Evolutionary conservation across 1,140 invertebrate genomes (phyloP).

Genomic region (Rhysida immarginata): DNA sequence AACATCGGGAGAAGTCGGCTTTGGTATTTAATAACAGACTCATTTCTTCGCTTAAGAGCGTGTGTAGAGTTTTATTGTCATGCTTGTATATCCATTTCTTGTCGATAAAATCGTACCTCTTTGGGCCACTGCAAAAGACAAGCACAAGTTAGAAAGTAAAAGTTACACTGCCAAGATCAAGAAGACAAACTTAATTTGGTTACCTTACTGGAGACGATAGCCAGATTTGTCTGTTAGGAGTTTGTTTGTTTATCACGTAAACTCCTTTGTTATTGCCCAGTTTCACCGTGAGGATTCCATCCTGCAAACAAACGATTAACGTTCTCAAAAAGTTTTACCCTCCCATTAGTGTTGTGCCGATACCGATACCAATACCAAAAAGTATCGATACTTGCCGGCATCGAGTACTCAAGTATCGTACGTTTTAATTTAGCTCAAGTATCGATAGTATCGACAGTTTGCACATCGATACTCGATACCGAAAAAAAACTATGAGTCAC

Average conservation of each 20-base stretch:
- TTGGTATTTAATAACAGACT: neutral
- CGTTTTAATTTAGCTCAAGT: no score
- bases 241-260: conserved; percentile 94
- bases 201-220: conserved; percentile 59
- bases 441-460: no score
- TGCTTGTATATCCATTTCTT: neutral
- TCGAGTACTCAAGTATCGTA: no score
- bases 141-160: no score
- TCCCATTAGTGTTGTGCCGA: no score
- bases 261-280: conserved; percentile 61
- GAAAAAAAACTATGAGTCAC: no score
- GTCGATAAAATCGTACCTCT: neutral
- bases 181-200: neutral
- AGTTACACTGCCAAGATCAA: no score
- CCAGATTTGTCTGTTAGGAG: conserved; percentile 94
- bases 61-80: neutral
- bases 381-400: no score
- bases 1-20: neutral
- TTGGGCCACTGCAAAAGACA: neutral
- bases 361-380: no score
- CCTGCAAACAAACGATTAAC: no score
- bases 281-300: conserved; percentile 81
- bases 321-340: no score
- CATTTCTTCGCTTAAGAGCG: neutral
- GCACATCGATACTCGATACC: no score